A percentile compares a stretch with the other conserved stretches of the same genome.
Evolutionary conservation across 2,888 invertebrate genomes (phyloP).

Genomic region (Drosophila prostipennis): DNA sequence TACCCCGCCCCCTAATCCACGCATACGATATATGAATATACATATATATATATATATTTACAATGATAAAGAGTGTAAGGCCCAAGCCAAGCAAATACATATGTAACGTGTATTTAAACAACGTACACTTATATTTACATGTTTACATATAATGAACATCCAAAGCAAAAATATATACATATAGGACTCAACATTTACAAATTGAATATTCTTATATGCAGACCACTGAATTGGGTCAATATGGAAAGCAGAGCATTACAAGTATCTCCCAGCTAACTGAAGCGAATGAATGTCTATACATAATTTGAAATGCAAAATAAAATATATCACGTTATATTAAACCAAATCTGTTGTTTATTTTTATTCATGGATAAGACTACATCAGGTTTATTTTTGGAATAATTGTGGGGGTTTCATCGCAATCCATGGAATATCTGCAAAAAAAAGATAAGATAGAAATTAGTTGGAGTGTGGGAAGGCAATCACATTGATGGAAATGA

Average conservation of each 20-base stretch:
- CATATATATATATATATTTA: slow-evolving; percentile 52
- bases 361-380: slow-evolving; percentile 34
- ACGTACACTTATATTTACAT: slow-evolving; percentile 40
- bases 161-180: slow-evolving; percentile 31
- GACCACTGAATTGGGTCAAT: slow-evolving; percentile 29
- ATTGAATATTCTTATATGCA: slow-evolving; percentile 63
- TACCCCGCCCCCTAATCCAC: slow-evolving; percentile 25
- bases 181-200: slow-evolving; percentile 66
- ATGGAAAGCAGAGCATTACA: slow-evolving; percentile 45
- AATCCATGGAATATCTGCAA: slow-evolving; percentile 28
- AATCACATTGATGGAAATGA: slow-evolving; percentile 1
- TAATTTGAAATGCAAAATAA: slow-evolving; percentile 66
- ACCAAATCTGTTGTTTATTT: slow-evolving; percentile 33
- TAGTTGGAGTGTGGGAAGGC: neutral
- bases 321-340: slow-evolving; percentile 74
- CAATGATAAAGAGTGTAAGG: slow-evolving; percentile 46
- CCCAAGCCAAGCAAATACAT: slow-evolving; percentile 46
- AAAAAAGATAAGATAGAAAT: slow-evolving; percentile 11
- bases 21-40: slow-evolving; percentile 38
- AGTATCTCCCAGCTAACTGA: slow-evolving; percentile 48
- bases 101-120: slow-evolving; percentile 37
- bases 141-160: slow-evolving; percentile 48
- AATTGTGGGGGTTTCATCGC: neutral
- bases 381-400: neutral
- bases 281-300: slow-evolving; percentile 64